Evolutionary conservation across 2,888 invertebrate genomes (phyloP), one percentile per base, ranked within the genome.

Genomic region (Drosophila cognata): DNA sequence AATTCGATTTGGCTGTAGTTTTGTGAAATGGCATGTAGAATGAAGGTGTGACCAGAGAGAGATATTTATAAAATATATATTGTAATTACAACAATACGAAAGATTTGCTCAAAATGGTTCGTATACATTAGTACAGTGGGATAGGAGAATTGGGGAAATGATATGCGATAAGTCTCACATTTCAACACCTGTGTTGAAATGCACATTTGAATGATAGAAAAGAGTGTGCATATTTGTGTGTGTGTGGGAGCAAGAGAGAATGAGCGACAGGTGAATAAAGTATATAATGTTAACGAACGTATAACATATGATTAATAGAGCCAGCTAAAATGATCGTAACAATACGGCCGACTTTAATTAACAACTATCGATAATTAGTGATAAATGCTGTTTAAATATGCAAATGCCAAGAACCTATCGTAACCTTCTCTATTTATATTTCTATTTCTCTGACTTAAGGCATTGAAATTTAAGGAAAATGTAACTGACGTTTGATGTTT

Each of bases 1-100:
- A 90, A 88, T 88, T 90, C 90, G 84, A 81, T 88, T 88, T 81
- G 89, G 90, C 87, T 88, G 59, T 74, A 69, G 1, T 56, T 25
- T n/a, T 76, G 76, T 57, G 66, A 74, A 82, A 69, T 78, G 71
- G 76, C 63, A 67, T 53, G 60, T 69, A 69, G 63, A 31, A 21
- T 56, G 69, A 68, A 53, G 64, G 62, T 51, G 78, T 74, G 67
- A 56, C 56, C 79, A 66, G 55, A 76, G 73, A 80, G 55, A 87
- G 71, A 84, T 65, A 84, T 62, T 73, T 72, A 74, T 38, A n/a
- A 28, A 38, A 38, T 41, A 25, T 46, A 46, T 46, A 55, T 76
- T 84, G 61, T 79, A 76, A 82, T 80, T 71, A 35, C 38, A 29
- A 10, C 69, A 71, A 65, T 65, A 25, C 21, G 1, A 46, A 46